These are phyloP conservation scores for human (Homo sapiens) DNA, from an alignment of 2,113 vertebrate genomes.

Conservation along the genomic window DNA sequence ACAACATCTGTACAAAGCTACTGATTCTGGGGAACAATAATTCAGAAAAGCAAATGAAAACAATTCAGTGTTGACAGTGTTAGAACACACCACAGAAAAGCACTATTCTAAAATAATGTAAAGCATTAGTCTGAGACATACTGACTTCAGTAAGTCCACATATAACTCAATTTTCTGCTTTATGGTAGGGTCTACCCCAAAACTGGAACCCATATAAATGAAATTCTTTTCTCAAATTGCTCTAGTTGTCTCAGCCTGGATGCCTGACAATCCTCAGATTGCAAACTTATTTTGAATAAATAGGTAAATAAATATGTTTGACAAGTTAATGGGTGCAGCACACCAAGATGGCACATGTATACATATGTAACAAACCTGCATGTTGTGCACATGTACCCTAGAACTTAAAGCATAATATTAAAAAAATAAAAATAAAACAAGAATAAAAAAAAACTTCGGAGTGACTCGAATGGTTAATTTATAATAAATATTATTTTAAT, in stretches of 20 bases:
- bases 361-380: too few relatives aligned
- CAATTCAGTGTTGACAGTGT: background rate
- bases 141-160: background rate
- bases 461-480: background rate
- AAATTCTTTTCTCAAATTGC: slow-evolving; percentile 24
- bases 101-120: background rate
- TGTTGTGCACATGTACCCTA: too few relatives aligned
- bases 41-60: background rate
- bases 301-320: background rate
- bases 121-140: background rate
- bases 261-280: background rate
- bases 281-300: slow-evolving; percentile 1
- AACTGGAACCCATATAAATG: background rate
- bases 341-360: too few relatives aligned
- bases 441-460: background rate
- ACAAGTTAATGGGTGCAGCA: too few relatives aligned
- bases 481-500: background rate
- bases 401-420: too few relatives aligned
- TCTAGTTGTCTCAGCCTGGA: background rate
- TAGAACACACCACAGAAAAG: background rate
- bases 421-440: too few relatives aligned
- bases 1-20: background rate
- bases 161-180: slow-evolving; percentile 26
- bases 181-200: background rate
- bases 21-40: background rate